Evolutionary conservation across 2,797 vertebrate genomes (phyloP).

Genomic region (Trichosurus vulpecula): DNA sequence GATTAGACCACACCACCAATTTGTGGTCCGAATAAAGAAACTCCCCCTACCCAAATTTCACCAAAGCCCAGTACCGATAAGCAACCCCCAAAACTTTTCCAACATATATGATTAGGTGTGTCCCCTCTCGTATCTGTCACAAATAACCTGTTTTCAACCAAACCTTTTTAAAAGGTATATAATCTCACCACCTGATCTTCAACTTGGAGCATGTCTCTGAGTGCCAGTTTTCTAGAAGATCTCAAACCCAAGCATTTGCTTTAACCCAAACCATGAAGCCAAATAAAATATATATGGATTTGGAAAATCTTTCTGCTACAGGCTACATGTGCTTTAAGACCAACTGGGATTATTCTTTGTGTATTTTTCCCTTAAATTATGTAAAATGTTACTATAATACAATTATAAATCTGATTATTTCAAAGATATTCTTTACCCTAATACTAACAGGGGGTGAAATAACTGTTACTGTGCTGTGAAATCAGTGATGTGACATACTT

Average conservation of each 20-base stretch:
- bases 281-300: slow-evolving; percentile 34
- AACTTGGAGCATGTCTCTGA: neutral
- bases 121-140: neutral
- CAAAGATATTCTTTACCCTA: slow-evolving; percentile 5
- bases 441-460: neutral
- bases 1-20: neutral
- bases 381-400: slow-evolving; percentile 26
- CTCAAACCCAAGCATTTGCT: neutral
- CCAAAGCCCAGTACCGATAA: neutral
- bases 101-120: neutral
- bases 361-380: slow-evolving; percentile 34
- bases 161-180: neutral
- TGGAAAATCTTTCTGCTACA: slow-evolving; percentile 10
- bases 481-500: slow-evolving; percentile 27
- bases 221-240: neutral
- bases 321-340: neutral
- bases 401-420: neutral
- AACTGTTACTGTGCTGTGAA: neutral
- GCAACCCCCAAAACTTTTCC: neutral
- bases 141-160: neutral
- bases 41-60: neutral
- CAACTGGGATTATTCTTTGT: neutral
- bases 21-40: neutral
- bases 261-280: neutral
- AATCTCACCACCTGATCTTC: neutral